Conservation (phyloP, 2,113 vertebrate genomes). For the Furnarius figulus region DNA sequence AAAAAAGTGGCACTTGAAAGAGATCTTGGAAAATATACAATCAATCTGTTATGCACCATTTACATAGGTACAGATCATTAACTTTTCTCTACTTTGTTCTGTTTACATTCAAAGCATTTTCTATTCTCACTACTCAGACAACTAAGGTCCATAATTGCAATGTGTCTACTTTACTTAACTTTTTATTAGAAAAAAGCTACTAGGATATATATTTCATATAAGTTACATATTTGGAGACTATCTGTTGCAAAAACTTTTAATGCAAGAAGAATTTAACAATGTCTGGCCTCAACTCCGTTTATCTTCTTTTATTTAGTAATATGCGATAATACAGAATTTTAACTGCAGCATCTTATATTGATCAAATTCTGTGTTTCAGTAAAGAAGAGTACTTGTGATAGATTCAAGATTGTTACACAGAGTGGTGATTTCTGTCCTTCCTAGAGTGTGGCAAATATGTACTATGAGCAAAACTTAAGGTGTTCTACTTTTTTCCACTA, state of each 20-base stretch:
- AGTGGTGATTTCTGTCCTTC: not conserved
- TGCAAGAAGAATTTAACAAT: conserved; percentile 21
- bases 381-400: not conserved
- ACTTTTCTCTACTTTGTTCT: conserved; percentile 18
- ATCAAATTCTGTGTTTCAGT: not conserved
- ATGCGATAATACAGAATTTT: not conserved
- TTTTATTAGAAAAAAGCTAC: conserved; percentile 27
- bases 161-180: not conserved
- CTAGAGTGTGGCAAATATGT: not conserved
- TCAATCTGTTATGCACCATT: conserved; percentile 15
- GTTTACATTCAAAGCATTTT: conserved; percentile 30
- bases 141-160: conserved; percentile 39
- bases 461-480: not conserved
- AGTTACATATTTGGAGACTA: conserved; percentile 37
- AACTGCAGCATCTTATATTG: not conserved
- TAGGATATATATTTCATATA: conserved; percentile 8
- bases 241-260: conserved; percentile 31
- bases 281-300: conserved; percentile 17
- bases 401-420: not conserved
- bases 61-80: conserved; percentile 36
- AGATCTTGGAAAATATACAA: not conserved
- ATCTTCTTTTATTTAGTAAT: conserved; percentile 5
- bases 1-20: not conserved
- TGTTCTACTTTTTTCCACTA: not conserved
- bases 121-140: not conserved